A percentile compares a stretch with the other conserved stretches of the same genome.
Conservation (phyloP, 2,888 invertebrate species). For the Agelastica alni region DNA sequence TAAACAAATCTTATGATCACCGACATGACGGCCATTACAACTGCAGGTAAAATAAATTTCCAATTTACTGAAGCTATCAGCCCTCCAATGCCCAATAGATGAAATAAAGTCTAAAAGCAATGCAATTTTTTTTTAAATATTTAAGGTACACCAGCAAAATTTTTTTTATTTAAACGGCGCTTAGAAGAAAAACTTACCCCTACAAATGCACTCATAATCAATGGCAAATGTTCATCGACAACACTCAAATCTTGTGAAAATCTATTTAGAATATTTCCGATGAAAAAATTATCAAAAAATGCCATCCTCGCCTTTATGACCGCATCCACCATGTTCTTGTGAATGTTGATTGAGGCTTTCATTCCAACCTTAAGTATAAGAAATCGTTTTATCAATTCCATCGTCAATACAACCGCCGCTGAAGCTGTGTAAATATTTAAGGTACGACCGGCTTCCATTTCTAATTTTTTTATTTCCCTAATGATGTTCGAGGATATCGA, state of each 20-base stretch:
- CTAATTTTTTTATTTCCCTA: slow-evolving; percentile 17
- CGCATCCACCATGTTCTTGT: slow-evolving; percentile 42
- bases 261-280: slow-evolving; percentile 48
- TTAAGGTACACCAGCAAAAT: no score
- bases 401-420: slow-evolving; percentile 35
- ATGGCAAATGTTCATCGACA: slow-evolving; percentile 44
- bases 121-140: no score
- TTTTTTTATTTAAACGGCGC: no score
- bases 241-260: slow-evolving; percentile 47
- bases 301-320: slow-evolving; percentile 43
- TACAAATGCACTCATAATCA: slow-evolving; percentile 31
- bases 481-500: slow-evolving; percentile 12
- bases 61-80: slow-evolving; percentile 59
- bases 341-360: slow-evolving; percentile 43
- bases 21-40: slow-evolving; percentile 29
- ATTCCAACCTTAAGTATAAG: slow-evolving; percentile 37
- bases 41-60: slow-evolving; percentile 48
- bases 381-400: slow-evolving; percentile 40
- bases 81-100: slow-evolving; percentile 31
- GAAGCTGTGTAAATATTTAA: slow-evolving; percentile 42
- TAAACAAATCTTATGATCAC: slow-evolving; percentile 34
- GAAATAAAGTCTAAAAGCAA: slow-evolving; percentile 25
- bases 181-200: slow-evolving; percentile 35
- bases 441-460: slow-evolving; percentile 20
- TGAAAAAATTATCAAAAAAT: slow-evolving; percentile 46